Evolutionary conservation across 2,113 vertebrate species (phyloP), one percentile per base, ranked within the genome.

Genomic region (Phaetusa simplex): DNA sequence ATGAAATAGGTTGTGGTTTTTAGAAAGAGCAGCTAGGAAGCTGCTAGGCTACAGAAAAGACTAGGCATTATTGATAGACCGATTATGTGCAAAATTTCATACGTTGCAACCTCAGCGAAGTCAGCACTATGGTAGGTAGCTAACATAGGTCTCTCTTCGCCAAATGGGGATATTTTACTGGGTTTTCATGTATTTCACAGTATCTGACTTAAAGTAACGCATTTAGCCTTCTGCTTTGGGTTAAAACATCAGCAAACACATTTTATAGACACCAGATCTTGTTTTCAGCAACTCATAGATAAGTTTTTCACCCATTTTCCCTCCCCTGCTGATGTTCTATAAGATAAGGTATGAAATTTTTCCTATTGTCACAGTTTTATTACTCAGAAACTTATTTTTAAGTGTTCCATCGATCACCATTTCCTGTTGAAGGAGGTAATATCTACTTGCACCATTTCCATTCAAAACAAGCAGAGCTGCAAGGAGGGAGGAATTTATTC

Each of bases 361-460:
- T 94, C 93, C 95, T 96, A 70, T 55, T 73, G 92, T 82, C 93
- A 77, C 45, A 62, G 53, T 70, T 82, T 66, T 88, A 71, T 91
- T 93, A 94, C 88, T 92, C 85, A 81, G 80, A 96, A 87, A 78
- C 80, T 45, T 86, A 88, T 92, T 95, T 96, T 73, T 47, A 94
- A 92, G 56, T 84, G 69, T 96, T 96, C 92, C 94, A 86, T 81
- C 94, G 94, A 91, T 88, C 94, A 96, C 67, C 59, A 30, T 93
- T 97, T 96, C 94, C 95, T 95, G 64, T 45, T 61, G 74, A 92
- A 89, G 65, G 70, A 91, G 73, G 58, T 38, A 34, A 43, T 40
- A 42, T 72, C 86, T 94, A 26, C 66, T 69, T 76, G 82, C 36
- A 90, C 61, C 61, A 73, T 72, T 76, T 85, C 70, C 91, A 90